Conservation (phyloP, 2,797 vertebrate genomes). For the Acomys russatus region DNA sequence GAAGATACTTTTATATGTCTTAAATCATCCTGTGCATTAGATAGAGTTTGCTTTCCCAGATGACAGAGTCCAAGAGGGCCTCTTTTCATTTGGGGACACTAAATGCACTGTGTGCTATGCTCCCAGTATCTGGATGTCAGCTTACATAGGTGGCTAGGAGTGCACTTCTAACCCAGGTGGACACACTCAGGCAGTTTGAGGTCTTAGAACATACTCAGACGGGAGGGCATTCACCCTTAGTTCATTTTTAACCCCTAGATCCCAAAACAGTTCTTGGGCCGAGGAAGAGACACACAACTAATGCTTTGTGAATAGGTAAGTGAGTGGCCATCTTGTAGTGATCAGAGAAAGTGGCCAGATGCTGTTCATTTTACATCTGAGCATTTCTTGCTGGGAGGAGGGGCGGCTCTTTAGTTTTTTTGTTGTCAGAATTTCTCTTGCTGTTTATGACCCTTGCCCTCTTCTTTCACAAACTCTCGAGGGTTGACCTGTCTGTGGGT, state of each 20-base stretch:
- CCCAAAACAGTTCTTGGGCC: neutral
- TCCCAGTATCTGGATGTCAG: neutral
- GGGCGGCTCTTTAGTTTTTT: neutral
- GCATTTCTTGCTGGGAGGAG: neutral
- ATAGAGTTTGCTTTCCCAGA: neutral
- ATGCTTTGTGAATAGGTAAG: neutral
- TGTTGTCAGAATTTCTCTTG: neutral
- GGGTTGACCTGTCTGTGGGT: neutral
- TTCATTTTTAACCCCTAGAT: too few relatives aligned
- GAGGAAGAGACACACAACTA: neutral
- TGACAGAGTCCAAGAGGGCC: neutral
- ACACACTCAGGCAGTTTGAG: neutral
- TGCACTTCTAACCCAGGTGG: neutral
- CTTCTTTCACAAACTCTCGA: neutral
- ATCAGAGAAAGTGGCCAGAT: neutral
- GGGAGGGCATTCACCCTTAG: neutral
- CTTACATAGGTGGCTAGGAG: neutral
- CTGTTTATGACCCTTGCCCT: neutral
- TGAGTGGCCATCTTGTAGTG: neutral
- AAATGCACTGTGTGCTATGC: neutral
- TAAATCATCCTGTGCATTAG: neutral
- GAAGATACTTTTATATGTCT: neutral
- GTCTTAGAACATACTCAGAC: neutral
- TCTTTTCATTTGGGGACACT: neutral
- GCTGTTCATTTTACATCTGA: neutral